Evolutionary conservation across 1,140 invertebrate genomes (phyloP), one percentile per base, ranked within the genome.

Genomic region (Cyclargus thomasi): DNA sequence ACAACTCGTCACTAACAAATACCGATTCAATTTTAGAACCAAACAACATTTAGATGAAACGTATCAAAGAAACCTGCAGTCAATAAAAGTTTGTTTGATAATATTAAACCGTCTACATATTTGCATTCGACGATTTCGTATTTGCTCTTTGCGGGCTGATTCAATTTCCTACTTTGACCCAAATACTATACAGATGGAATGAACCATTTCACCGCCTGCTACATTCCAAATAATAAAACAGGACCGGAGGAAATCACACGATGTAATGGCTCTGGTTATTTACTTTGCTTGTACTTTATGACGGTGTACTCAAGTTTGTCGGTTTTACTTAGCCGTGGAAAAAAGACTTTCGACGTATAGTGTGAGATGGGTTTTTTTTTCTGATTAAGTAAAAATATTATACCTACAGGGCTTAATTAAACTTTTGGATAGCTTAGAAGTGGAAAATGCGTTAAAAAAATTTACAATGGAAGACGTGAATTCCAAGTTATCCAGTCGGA

Each of bases 91-190:
- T 66, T 23, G 35, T 66, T 66, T 66, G 53, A 59, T 35, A 57
- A 35, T 66, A 22, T 55, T 59, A 59, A 66, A 53, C 35, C 29
- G 53, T 20, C 29, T 29, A 59, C 55, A 62, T 66, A 66, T 66
- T 57, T 66, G 65, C 72, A 74, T 74, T 77, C 74, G 72, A 68
- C 70, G 66, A 67, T 63, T 67, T 68, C 66, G 78, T 77, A 74
- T 78, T 77, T 75, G 69, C 69, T 68, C 70, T 74, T 66, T 65
- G 67, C 72, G 59, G 65, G 63, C 65, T 71, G 71, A 79, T 78
- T 78, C 72, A 74, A 80, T 78, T 80, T 80, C 74, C 76, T 75
- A 76, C 73, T 68, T 68, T 70, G 74, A 79, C 75, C 75, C 74
- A 70, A 75, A 74, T 78, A 70, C 70, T 69, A 67, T 53, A 72